Base-by-base conservation (phyloP, 2,113 vertebrate genomes). In the Onychostruthus taczanowskii region DNA sequence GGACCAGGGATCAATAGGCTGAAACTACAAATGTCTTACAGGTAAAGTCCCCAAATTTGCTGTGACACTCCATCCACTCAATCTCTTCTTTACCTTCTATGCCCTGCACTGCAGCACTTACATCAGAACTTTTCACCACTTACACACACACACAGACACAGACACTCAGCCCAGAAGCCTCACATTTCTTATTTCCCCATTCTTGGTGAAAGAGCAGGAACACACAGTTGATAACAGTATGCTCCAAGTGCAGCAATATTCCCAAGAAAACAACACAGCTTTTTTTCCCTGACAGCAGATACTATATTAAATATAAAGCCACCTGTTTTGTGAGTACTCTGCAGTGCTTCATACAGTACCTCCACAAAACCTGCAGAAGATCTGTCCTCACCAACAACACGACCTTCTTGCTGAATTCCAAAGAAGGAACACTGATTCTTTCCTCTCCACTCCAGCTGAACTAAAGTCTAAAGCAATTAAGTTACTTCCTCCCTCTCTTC, bases 401-500 rank as follows among this genome's bases (percentile, higher is more conserved):
- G 0, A 92, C 41, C 73, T 93, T 56, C 89, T 66, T 81, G 67
- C 70, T 84, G 84, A 86, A 88, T 46, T 90, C 91, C 89, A 86
- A 4, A 59, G 67, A 53, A 61, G 49, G 73, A 52, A 94, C 69
- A 68, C 84, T 18, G 69, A 74, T 80, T 61, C 53, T 70, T 90
- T 68, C 70, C 55, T 95, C 92, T 91, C 22, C 3, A 76, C 82
- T 94, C 77, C 93, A 94, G 89, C 93, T 92, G 93, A 95, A 92
- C 53, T 81, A 0, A 95, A 90, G 90, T 96, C 93, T 93, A 94
- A 92, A 90, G 87, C 79, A 95, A 88, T 95, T 91, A 89, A 94
- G 70, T 90, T 95, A 84, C 92, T 97, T 97, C 94, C 91, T 96
- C 93, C 82, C 94, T 95, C 94, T 90, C 81, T 75, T 77, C 84